phyloP scores from a whole-genome alignment of 2,888 invertebrate species.

The Prenolepis imparis region DNA sequence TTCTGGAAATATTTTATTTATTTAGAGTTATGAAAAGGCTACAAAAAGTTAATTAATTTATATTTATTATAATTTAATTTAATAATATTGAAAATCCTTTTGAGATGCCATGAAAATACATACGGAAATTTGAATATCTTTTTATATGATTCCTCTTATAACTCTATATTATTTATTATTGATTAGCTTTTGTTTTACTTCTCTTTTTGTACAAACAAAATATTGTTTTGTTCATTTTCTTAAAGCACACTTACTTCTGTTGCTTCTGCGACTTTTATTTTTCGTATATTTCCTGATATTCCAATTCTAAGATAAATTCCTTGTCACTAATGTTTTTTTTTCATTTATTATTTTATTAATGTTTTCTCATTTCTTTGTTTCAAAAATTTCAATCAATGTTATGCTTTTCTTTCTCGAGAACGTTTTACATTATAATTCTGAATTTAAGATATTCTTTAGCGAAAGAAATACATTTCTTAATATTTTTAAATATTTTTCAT shows the following conservation, averaged over 20 bases:
- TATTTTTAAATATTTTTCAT: neutral
- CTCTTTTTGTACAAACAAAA: neutral
- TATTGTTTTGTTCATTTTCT: neutral
- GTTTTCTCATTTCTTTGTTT: neutral
- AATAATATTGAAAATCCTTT: neutral
- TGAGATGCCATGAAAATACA: neutral
- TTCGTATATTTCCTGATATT: neutral
- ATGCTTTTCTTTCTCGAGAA: neutral
- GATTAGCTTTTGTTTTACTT: neutral
- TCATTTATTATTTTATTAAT: neutral
- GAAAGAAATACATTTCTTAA: neutral
- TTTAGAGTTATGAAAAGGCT: neutral
- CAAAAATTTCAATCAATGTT: neutral
- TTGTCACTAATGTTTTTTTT: conserved; percentile 6
- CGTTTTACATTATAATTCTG: neutral
- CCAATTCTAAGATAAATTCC: neutral
- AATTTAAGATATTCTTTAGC: neutral
- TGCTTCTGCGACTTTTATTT: neutral
- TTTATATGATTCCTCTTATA: neutral
- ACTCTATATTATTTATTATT: conserved; percentile 14
- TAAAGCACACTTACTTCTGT: conserved; percentile 6
- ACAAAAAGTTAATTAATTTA: neutral
- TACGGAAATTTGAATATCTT: neutral
- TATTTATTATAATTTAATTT: neutral
- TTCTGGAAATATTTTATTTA: neutral